phyloP scores from a whole-genome alignment of 2,888 invertebrate genomes.

The Aleiodes leptofemur region DNA sequence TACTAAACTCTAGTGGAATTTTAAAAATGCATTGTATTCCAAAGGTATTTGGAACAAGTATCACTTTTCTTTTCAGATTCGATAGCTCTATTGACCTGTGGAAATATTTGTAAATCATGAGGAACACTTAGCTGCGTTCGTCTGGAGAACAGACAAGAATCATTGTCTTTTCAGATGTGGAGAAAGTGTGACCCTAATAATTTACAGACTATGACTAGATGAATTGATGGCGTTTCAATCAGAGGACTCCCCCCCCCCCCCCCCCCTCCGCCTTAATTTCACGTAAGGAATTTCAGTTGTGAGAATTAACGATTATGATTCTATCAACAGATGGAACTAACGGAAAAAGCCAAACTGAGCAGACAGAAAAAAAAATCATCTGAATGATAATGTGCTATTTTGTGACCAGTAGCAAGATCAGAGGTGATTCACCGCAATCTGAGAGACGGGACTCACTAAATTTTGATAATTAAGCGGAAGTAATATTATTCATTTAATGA shows the following conservation, averaged over 20 bases:
- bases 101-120: conserved; percentile 13
- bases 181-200: conserved; percentile 72
- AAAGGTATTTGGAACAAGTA: neutral
- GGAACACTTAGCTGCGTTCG: conserved; percentile 15
- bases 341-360: neutral
- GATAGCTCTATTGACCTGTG: conserved; percentile 21
- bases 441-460: neutral
- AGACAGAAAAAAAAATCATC: no score
- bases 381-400: conserved; percentile 7
- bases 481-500: conserved; percentile 29
- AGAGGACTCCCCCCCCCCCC: neutral
- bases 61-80: conserved; percentile 6
- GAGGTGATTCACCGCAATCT: conserved; percentile 3
- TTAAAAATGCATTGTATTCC: neutral
- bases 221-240: conserved; percentile 50
- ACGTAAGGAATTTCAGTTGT: no score
- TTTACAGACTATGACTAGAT: conserved; percentile 66
- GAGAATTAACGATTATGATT: neutral
- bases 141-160: conserved; percentile 39
- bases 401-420: conserved; percentile 29
- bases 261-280: no score
- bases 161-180: conserved; percentile 61
- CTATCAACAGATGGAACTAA: neutral
- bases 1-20: neutral
- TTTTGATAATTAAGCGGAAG: conserved; percentile 2